Evolutionary conservation across 2,888 invertebrate genomes (phyloP), one percentile per base, ranked within the genome.

Genomic region (Xylota segnis): DNA sequence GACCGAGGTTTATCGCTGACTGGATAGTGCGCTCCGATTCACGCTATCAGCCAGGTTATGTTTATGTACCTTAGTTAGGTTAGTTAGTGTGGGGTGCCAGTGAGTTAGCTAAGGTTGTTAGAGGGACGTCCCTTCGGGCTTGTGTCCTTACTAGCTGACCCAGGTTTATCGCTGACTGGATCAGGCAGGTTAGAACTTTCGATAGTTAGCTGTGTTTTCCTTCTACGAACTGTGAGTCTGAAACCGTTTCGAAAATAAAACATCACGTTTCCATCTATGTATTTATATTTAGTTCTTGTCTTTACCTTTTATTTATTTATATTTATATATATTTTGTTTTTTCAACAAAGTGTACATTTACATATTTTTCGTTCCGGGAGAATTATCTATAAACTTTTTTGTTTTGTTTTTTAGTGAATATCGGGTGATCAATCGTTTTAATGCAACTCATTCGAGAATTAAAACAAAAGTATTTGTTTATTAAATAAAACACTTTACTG

Each of bases 331-430:
- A 23, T 56, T 50, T 10, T 76, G 18, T 52, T 23, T 56, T 47
- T 37, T 37, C 32, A 70, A 40, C 59, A 70, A 45, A 54, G 63
- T 75, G 7, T 65, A 71, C 61, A 50, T 50, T 77, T 47, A 59
- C n/a, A 9, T 54, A 18, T 56, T 34, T 29, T 54, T 32, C 5
- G n/a, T n/a, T 52, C 10, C 6, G 16, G 23, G n/a, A 52, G n/a
- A 52, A 18, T 34, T 54, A 65, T 56, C 16, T 66, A 27, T 45
- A 47, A 47, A 14, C 61, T 27, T 10, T 61, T 37, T 52, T 10
- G 52, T 27, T 59, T 14, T 37, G 16, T 43, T 56, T 37, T 23
- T 66, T 45, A 66, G 56, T 47, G 58, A 76, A 7, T 29, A 52
- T 58, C 50, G 37, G 47, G 32, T 75, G 37, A 59, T 50, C 50